Conservation (phyloP, 2,797 vertebrate genomes). For the Nasua narica region DNA sequence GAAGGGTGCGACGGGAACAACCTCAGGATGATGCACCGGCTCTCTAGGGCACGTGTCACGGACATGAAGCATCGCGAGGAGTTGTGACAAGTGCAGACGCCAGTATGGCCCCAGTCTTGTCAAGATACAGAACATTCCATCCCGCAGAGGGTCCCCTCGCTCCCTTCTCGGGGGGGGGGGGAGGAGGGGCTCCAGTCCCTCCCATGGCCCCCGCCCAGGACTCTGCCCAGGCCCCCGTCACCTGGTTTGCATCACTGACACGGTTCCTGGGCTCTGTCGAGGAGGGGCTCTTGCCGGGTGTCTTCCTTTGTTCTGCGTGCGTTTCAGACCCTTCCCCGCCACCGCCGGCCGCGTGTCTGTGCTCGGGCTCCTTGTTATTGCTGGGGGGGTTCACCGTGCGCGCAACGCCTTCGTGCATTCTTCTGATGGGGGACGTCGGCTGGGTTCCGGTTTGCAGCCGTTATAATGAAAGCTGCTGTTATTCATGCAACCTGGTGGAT, state of each 20-base stretch:
- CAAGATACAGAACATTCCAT: neutral
- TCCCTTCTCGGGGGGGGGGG: neutral
- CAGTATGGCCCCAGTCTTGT: neutral
- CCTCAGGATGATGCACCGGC: neutral
- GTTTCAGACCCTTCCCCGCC: neutral
- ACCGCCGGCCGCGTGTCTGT: rapidly evolving
- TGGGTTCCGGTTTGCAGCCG: neutral
- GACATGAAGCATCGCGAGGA: neutral
- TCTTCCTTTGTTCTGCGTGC: neutral
- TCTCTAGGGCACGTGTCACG: neutral
- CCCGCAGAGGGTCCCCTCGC: rapidly evolving
- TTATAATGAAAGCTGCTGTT: neutral
- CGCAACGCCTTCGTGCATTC: no score
- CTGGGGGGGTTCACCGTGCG: no score
- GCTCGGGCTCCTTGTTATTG: no score
- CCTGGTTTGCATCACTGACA: neutral
- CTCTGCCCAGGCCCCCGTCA: no score
- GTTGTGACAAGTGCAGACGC: neutral
- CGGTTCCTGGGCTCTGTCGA: rapidly evolving
- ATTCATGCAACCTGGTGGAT: neutral
- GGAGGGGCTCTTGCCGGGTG: no score
- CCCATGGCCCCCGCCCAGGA: neutral
- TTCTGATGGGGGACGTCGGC: neutral
- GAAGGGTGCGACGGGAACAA: neutral
- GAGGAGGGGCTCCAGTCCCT: neutral